These are phyloP conservation scores for Paragorgia papillata DNA, from an alignment of 92 coral and sea anemone species.

Conservation along the genomic window DNA sequence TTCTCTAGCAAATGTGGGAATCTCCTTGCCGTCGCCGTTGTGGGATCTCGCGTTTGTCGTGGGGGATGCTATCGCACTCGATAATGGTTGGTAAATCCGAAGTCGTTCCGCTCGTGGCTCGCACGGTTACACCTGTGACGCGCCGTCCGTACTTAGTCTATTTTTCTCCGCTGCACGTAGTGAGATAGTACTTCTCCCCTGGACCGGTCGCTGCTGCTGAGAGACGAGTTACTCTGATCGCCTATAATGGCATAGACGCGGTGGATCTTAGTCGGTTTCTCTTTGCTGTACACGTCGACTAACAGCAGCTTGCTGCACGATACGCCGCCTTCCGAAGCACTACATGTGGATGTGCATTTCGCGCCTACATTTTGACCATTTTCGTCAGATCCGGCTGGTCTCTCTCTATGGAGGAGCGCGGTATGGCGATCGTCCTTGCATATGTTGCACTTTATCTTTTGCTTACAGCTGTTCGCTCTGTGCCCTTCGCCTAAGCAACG, in stretches of 20 bases:
- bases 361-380: neutral
- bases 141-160: conserved; percentile 59
- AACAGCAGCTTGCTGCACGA: conserved; percentile 33
- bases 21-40: conserved; percentile 1
- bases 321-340: neutral
- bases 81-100: conserved; percentile 4
- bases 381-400: neutral
- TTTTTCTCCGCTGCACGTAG: conserved; percentile 54
- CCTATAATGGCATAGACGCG: too few species aligned
- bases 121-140: conserved; percentile 37
- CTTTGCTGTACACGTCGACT: neutral
- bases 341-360: conserved; percentile 17
- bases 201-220: conserved; percentile 22
- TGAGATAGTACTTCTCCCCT: conserved; percentile 51
- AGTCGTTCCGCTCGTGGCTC: neutral
- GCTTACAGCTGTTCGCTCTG: too few species aligned
- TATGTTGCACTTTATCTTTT: conserved; percentile 35
- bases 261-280: too few species aligned
- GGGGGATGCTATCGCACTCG: conserved; percentile 15
- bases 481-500: conserved; percentile 34
- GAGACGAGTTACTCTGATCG: too few species aligned
- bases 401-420: conserved; percentile 54
- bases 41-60: conserved; percentile 27
- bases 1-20: neutral
- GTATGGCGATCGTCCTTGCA: conserved; percentile 53